Base-by-base conservation (phyloP, 1,140 invertebrate genomes). In the Drosophila bipectinata region DNA sequence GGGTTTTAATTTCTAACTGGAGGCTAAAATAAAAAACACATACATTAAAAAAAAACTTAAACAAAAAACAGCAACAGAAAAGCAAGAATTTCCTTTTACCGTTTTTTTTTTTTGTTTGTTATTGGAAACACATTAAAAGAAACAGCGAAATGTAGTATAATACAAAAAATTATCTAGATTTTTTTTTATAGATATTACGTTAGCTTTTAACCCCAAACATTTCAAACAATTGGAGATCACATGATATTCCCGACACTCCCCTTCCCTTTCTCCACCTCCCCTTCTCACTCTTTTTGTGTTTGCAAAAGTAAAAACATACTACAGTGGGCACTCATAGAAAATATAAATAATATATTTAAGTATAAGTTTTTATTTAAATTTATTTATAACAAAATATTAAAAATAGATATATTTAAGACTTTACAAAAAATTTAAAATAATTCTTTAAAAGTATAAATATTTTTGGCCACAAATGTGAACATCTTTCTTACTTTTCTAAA, bases 21-120 rank as follows among this genome's bases (percentile, higher is more conserved):
- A 63, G 60, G 26, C 60, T 47, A 63, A 53, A 45, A 15, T 15
- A 15, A 62, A 55, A 10, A 26, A 41, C 54, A 61, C 9, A 61
- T 12, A 10, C 14, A 28, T 15, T 15, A 26, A 39, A 21, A 5
- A 48, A 54, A 21, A n/a, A n/a, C 24, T 18, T 26, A 18, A 37
- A 48, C 24, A 45, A 34, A 59, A 51, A 54, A 54, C 41, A 54
- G 26, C 14, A 26, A 53, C 18, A 28, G 34, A 62, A 63, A 28
- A 26, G 12, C 53, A 45, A 1, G 5, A 28, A 63, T 57, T 63
- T 57, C 28, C 44, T 63, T 63, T 63, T 63, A 34, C 47, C 12
- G 24, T 56, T 56, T 34, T 45, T 24, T 45, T 24, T 54, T 51
- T n/a, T 41, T 44, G 55, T 39, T 15, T 28, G 48, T 34, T 28